phyloP scores from a whole-genome alignment of 2,797 vertebrate species.

The Sebastes hubbsi region DNA sequence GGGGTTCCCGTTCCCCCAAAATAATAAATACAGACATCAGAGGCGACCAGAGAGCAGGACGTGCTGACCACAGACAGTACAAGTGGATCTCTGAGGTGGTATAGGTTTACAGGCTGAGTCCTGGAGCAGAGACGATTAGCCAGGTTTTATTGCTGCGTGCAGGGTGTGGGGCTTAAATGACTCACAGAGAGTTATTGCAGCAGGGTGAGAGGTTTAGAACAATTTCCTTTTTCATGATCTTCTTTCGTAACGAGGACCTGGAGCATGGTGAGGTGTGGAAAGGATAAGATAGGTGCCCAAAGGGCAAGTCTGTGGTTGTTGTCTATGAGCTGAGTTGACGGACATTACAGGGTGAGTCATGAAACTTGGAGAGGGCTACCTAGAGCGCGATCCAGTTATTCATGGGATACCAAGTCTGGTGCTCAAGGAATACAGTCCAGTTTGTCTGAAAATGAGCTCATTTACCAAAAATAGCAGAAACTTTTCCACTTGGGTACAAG shows the following conservation, averaged over 20 bases:
- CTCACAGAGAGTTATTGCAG: conserved; percentile 14
- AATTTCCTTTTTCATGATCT: conserved; percentile 41
- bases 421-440: conserved; percentile 39
- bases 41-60: conserved; percentile 9
- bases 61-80: conserved; percentile 52
- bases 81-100: conserved; percentile 51
- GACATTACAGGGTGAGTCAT: conserved; percentile 50
- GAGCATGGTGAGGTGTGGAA: conserved; percentile 7
- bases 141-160: conserved; percentile 8
- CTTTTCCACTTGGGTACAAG: conserved; percentile 61
- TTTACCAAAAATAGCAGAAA: conserved; percentile 57
- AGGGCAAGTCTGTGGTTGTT: conserved; percentile 23
- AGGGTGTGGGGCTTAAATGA: conserved; percentile 18
- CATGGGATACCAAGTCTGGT: conserved; percentile 44
- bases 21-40: conserved; percentile 47
- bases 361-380: conserved; percentile 25
- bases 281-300: conserved; percentile 15
- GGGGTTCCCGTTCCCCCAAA: conserved; percentile 24
- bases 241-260: not conserved
- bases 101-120: conserved; percentile 38
- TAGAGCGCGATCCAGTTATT: conserved; percentile 48
- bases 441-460: conserved; percentile 63
- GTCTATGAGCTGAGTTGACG: conserved; percentile 4
- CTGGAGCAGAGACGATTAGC: conserved; percentile 27
- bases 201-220: conserved; percentile 20